Percentiles rank a stretch among this genome's conserved stretches.
Conservation (phyloP, 2,888 invertebrate genomes). For the Unio pictorum region DNA sequence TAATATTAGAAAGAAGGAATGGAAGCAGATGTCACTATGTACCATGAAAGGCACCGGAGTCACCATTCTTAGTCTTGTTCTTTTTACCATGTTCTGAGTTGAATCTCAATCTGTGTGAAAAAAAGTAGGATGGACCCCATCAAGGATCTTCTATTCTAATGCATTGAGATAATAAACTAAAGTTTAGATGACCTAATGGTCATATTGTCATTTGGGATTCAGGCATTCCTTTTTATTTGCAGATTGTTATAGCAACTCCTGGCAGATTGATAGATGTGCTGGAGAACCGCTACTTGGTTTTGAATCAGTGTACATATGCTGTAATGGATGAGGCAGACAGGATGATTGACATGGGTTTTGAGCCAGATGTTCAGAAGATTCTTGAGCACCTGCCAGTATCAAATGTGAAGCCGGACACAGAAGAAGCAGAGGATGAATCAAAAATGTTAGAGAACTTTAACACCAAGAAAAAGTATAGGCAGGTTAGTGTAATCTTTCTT, state of each 20-base stretch:
- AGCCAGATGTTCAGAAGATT: conserved; percentile 95
- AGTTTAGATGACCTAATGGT: neutral
- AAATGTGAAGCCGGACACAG: conserved; percentile 97
- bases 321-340: conserved; percentile 90
- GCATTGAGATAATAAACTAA: neutral
- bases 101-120: no score
- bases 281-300: conserved; percentile 96
- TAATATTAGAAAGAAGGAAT: no score
- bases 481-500: conserved; percentile 73
- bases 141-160: neutral
- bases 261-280: conserved; percentile 99
- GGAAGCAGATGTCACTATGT: no score
- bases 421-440: conserved; percentile 96
- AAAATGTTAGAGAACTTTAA: conserved; percentile 93
- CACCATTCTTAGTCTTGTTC: no score
- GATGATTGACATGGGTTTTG: conserved; percentile 99
- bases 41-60: no score
- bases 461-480: conserved; percentile 96
- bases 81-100: no score
- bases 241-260: conserved; percentile 99
- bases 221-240: conserved; percentile 28
- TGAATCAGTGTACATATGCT: conserved; percentile 98
- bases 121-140: no score
- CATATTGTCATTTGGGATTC: no score
- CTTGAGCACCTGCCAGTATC: conserved; percentile 98